These are phyloP conservation scores for Phenganax marumi DNA, from an alignment of 92 coral and sea anemone genomes.

Conservation along the genomic window DNA sequence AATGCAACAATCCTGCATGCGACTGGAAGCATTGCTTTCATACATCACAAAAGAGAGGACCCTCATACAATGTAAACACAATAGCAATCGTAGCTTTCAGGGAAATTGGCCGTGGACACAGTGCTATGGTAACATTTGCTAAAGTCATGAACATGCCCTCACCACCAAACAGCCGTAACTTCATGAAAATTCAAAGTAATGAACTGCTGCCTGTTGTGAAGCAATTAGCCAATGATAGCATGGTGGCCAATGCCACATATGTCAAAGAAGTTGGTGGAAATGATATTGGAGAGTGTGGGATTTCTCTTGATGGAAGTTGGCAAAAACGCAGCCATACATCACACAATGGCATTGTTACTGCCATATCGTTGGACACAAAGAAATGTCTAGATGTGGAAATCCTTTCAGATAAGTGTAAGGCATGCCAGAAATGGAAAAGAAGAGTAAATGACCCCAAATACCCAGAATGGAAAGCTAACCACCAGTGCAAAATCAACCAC, in stretches of 20 bases:
- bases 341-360: conserved; percentile 9
- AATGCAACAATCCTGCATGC: no score
- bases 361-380: conserved; percentile 7
- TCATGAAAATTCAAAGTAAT: background rate
- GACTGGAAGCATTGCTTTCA: no score
- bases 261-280: conserved; percentile 1
- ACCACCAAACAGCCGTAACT: background rate
- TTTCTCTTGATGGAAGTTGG: background rate
- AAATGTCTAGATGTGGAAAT: conserved; percentile 16
- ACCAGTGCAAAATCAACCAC: background rate
- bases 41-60: background rate
- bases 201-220: background rate
- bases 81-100: background rate
- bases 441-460: background rate
- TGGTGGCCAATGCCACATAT: background rate
- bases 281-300: conserved; percentile 4
- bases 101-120: background rate
- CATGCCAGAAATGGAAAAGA: background rate
- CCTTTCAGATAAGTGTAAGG: conserved; percentile 8
- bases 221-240: background rate
- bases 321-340: background rate
- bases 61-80: background rate
- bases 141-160: background rate
- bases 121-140: background rate
- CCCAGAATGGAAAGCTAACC: background rate